phyloP scores from a whole-genome alignment of 2,797 vertebrate species.

The Danio choprae region DNA sequence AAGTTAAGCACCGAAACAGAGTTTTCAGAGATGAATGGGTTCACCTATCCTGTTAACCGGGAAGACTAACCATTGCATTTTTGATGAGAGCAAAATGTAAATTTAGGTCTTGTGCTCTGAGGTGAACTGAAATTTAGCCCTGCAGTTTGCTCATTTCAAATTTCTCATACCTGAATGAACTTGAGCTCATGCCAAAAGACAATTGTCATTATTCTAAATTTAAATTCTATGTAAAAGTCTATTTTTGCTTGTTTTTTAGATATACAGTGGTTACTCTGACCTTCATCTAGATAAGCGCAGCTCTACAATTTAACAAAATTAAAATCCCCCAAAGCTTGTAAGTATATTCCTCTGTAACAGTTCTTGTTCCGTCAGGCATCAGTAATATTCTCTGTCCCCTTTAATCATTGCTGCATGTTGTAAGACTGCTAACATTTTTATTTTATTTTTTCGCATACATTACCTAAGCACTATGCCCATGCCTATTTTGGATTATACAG shows the following conservation, averaged over 20 bases:
- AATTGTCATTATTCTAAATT: conserved; percentile 2
- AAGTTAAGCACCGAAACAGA: background rate
- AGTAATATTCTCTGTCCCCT: conserved; percentile 31
- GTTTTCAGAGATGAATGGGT: conserved; percentile 41
- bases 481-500: background rate
- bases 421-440: conserved; percentile 19
- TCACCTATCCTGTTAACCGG: conserved; percentile 16
- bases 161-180: background rate
- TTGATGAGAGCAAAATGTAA: conserved; percentile 18
- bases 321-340: conserved; percentile 35
- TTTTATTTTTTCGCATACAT: too few relatives aligned
- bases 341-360: conserved; percentile 42
- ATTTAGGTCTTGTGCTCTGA: conserved; percentile 23
- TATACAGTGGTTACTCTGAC: conserved; percentile 24
- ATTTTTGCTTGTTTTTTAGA: background rate
- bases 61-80: conserved; percentile 25
- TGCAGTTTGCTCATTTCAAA: background rate
- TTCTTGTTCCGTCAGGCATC: conserved; percentile 31
- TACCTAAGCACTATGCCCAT: background rate
- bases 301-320: conserved; percentile 24
- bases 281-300: background rate
- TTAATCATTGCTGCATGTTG: conserved; percentile 18
- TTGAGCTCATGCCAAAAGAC: background rate
- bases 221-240: background rate
- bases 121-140: background rate